Evolutionary conservation across 2,113 vertebrate genomes (phyloP), one percentile per base, ranked within the genome.

Genomic region (Pluvialis apricaria): DNA sequence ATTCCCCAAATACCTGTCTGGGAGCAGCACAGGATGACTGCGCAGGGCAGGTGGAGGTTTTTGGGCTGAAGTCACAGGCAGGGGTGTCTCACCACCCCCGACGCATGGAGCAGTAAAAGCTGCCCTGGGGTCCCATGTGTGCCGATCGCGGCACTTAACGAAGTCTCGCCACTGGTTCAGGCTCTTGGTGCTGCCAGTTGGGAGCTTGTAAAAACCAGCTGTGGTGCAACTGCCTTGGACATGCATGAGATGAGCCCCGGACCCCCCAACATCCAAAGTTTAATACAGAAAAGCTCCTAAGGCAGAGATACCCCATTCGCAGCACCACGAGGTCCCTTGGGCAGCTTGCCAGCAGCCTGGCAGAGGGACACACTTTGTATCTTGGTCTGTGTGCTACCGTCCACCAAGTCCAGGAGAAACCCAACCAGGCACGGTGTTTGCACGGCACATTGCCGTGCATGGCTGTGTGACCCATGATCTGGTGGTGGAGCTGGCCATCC

Each of bases 401-500:
- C 29, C 49, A 20, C 26, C 44, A 22, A 25, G 34, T 5, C 38
- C 62, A 38, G 34, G 29, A 70, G 40, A 54, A 75, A 31, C 61
- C 68, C 44, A 52, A 7, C 9, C 31, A 29, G 19, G 66, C 77
- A 19, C 2, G 1, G 24, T 51, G 40, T 76, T 31, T 3, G 2
- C 26, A 8, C 1, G 3, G 58, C 58, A 36, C 12, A 21, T 8
- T 2, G 1, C 34, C 0, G 1, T 2, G 28, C 24, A 32, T 1
- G 11, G 42, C 16, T 26, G 40, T 15, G 7, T 0, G 5, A 22
- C 34, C 32, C 68, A 15, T 0, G 1, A 7, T 0, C 1, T 8
- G 40, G 51, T 3, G 4, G 19, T 2, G 1, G 32, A 31, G 26
- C 32, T 14, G 55, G 61, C 44, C 12, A 4, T 65, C 34, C 15